Evolutionary conservation across 2,797 vertebrate species (phyloP), one percentile per base, ranked within the genome.

Genomic region (Oreochromis mossambicus): DNA sequence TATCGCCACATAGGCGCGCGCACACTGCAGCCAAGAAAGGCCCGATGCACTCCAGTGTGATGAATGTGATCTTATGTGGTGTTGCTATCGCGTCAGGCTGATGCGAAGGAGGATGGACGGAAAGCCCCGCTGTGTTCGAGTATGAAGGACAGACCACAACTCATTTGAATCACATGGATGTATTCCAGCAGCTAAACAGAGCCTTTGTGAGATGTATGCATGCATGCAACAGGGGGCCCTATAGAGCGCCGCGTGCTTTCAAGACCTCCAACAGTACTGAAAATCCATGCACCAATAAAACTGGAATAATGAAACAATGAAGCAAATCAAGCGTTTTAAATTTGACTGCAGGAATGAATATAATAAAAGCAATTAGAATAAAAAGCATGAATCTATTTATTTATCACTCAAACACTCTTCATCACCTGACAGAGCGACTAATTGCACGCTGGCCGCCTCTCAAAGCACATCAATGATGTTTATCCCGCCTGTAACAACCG

Each of bases 1-100:
- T 77, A 51, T 84, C 76, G 63, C 66, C 80, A 9, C 38, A 82
- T 80, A 70, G 75, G 9, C 24, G 3, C 0, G 8, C 1, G 14
- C 34, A 3, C 34, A 10, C 41, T 21, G n/a, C 63, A 48, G 54
- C 56, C 63, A 2, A 81, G 56, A 77, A 79, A 7, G 29, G 78
- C 86, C 88, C 21, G 55, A 63, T 81, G 80, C 78, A 2, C 88
- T 83, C 21, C 80, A 52, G 78, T 82, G 86, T 87, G 87, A 90
- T 85, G 86, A 88, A 84, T 87, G 70, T 80, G 91, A 89, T 82
- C 88, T 91, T 90, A 92, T 89, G 87, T 48, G 58, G 73, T 77
- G 86, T 24, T 80, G 89, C 83, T 83, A 89, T 86, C 51, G 2
- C 10, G 5, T 88, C 83, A 81, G 29, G 6, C 29, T 29, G 2